A percentile compares a stretch with the other conserved stretches of the same genome.
Conservation (phyloP, 2,888 invertebrate species). For the Melieria picta region DNA sequence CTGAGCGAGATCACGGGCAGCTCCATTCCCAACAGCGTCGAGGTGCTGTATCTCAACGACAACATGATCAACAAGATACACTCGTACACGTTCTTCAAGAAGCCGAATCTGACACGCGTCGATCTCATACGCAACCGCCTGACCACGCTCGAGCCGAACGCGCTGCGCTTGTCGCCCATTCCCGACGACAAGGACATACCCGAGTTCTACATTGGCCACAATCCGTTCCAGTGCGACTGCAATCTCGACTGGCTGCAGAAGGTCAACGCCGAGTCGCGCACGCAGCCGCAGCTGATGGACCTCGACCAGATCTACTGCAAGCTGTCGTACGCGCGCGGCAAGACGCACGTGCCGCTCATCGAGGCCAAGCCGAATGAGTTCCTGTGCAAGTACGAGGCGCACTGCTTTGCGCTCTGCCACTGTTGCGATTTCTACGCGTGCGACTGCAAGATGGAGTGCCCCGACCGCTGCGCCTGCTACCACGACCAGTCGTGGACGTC, state of each 20-base stretch:
- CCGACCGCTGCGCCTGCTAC: conserved; percentile 91
- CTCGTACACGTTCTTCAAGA: conserved; percentile 89
- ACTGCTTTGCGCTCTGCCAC: conserved; percentile 93
- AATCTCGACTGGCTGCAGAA: conserved; percentile 95
- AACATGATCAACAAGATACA: conserved; percentile 88
- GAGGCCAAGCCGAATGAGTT: conserved; percentile 90
- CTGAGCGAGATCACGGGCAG: conserved; percentile 80
- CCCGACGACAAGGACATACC: conserved; percentile 81
- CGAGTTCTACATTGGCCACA: conserved; percentile 92
- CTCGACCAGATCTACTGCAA: conserved; percentile 89
- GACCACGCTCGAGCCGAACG: conserved; percentile 88
- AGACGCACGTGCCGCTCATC: conserved; percentile 83
- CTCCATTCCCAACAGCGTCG: conserved; percentile 85
- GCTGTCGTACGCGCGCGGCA: conserved; percentile 84
- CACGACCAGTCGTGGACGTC: conserved; percentile 94
- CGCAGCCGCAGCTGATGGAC: conserved; percentile 90
- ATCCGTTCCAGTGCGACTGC: conserved; percentile 95
- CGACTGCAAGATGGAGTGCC: conserved; percentile 97
- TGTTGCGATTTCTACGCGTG: conserved; percentile 98
- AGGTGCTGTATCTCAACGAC: conserved; percentile 87
- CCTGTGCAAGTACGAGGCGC: conserved; percentile 90
- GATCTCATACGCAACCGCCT: conserved; percentile 94
- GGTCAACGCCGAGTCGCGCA: conserved; percentile 83
- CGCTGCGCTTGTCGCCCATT: conserved; percentile 83
- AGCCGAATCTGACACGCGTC: conserved; percentile 88